phyloP scores from a whole-genome alignment of 2,888 invertebrate genomes.

The Gastrophysa polygoni region DNA sequence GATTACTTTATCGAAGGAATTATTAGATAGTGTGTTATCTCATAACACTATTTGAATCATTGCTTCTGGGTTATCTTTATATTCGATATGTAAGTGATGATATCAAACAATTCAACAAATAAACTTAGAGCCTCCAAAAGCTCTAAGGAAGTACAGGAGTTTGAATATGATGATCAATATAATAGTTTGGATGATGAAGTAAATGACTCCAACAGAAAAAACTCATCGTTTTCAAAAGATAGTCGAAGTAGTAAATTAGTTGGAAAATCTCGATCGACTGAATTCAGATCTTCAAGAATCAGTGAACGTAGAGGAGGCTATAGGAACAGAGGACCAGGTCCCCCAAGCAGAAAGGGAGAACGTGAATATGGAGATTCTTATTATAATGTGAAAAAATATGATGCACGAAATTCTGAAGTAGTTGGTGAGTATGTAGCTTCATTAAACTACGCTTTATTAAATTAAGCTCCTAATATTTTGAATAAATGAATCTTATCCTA shows the following conservation, averaged over 20 bases:
- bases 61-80: conserved; percentile 12
- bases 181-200: conserved; percentile 53
- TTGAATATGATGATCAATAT: conserved; percentile 60
- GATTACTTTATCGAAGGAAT: too few relatives aligned
- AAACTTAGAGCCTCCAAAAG: conserved; percentile 68
- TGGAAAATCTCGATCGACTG: conserved; percentile 46
- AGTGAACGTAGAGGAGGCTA: conserved; percentile 45
- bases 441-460: conserved; percentile 21
- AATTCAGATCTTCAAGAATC: conserved; percentile 48
- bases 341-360: conserved; percentile 52
- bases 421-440: conserved; percentile 31
- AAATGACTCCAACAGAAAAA: conserved; percentile 28
- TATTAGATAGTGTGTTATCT: neutral
- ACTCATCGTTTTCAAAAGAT: conserved; percentile 37
- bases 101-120: conserved; percentile 67
- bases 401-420: conserved; percentile 53
- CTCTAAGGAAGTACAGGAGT: conserved; percentile 57
- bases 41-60: neutral
- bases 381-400: conserved; percentile 53
- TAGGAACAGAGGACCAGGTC: conserved; percentile 45
- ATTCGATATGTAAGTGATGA: conserved; percentile 65
- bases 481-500: too few relatives aligned
- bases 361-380: conserved; percentile 61
- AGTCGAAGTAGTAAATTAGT: conserved; percentile 35
- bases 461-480: neutral